A percentile compares a stretch with the other conserved stretches of the same genome.
phyloP scores from a whole-genome alignment of 2,113 vertebrate species.

The Prionailurus viverrinus region DNA sequence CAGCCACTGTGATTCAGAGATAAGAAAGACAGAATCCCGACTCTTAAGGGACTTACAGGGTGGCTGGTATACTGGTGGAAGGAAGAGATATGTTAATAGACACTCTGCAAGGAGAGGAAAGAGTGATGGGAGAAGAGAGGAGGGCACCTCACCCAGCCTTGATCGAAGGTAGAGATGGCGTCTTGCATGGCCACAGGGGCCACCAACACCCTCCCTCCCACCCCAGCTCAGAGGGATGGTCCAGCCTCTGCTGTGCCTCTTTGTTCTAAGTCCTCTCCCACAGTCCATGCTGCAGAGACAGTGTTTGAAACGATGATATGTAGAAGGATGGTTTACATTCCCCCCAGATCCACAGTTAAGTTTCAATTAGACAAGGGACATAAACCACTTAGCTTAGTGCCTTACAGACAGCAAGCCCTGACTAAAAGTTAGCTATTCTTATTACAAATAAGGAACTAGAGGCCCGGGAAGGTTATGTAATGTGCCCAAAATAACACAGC shows the following conservation, averaged over 20 bases:
- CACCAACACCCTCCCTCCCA: background rate
- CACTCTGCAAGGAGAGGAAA: background rate
- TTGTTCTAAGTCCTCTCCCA: background rate
- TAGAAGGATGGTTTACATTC: background rate
- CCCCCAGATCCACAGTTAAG: background rate
- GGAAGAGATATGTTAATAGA: background rate
- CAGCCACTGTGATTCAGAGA: background rate
- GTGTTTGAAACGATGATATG: background rate
- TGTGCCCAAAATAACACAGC: background rate
- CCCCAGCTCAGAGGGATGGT: background rate
- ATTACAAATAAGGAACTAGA: conserved; percentile 40
- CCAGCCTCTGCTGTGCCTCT: background rate
- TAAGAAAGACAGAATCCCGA: background rate
- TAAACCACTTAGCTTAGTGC: background rate
- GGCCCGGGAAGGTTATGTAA: background rate
- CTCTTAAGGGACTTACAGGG: background rate
- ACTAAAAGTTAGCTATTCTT: background rate
- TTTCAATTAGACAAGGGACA: background rate
- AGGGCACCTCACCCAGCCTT: too few species aligned
- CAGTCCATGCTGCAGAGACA: background rate
- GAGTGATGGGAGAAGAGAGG: background rate
- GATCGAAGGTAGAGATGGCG: background rate
- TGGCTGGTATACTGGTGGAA: background rate
- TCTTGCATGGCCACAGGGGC: background rate
- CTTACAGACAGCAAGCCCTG: background rate